These are phyloP conservation scores for Ellobium chinense DNA, from an alignment of 2,888 invertebrate genomes.

Conservation along the genomic window DNA sequence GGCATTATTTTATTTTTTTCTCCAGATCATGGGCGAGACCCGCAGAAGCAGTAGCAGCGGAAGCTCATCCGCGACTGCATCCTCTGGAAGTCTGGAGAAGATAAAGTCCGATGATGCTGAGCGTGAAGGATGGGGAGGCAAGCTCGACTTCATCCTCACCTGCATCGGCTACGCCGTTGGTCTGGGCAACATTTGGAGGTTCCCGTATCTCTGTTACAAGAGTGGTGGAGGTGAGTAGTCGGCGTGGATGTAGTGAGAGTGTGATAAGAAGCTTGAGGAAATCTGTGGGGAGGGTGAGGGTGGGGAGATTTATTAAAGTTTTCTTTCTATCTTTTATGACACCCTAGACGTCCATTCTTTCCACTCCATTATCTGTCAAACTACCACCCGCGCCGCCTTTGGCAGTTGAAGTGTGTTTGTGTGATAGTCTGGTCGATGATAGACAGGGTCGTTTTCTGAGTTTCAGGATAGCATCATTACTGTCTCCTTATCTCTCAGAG, in stretches of 20 bases:
- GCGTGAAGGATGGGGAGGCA: slow-evolving; percentile 64
- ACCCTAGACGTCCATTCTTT: too few species aligned
- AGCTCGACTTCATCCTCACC: slow-evolving; percentile 66
- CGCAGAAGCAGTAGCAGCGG: not conserved
- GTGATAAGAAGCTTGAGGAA: not conserved
- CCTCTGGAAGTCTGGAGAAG: slow-evolving; percentile 48
- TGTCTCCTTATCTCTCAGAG: too few species aligned
- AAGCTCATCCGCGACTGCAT: slow-evolving; percentile 43
- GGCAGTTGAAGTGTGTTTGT: too few species aligned
- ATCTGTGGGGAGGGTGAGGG: not conserved
- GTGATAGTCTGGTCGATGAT: too few species aligned
- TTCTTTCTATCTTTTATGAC: too few species aligned
- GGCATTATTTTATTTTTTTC: too few species aligned
- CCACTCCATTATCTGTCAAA: too few species aligned
- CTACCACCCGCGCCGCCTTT: too few species aligned
- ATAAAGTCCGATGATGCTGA: slow-evolving; percentile 39
- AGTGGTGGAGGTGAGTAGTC: slow-evolving; percentile 62
- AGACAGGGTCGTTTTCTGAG: too few species aligned
- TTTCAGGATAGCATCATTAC: too few species aligned
- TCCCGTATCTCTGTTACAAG: slow-evolving; percentile 66
- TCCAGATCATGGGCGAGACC: slow-evolving; percentile 17
- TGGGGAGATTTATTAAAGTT: too few species aligned
- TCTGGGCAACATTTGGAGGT: slow-evolving; percentile 67
- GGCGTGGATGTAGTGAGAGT: not conserved
- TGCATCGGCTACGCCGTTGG: slow-evolving; percentile 67